These are phyloP conservation scores for Cynodonichthys magdalenae DNA, from an alignment of 2,797 vertebrate species.

Conservation along the genomic window DNA sequence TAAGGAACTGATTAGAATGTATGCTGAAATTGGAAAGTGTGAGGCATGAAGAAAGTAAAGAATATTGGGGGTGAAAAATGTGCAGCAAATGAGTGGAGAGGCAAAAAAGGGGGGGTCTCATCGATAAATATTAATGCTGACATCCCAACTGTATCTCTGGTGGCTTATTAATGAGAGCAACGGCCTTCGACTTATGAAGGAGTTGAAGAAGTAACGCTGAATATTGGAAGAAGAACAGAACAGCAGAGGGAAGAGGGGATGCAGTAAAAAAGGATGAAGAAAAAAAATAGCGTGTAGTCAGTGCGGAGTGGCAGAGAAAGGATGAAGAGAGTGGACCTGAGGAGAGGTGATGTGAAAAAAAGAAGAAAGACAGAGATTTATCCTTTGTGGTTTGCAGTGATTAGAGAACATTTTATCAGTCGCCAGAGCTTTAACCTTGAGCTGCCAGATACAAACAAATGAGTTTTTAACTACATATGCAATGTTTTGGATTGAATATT, in stretches of 20 bases:
- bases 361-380: conserved; percentile 59
- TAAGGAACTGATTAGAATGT: conserved; percentile 82
- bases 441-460: conserved; percentile 76
- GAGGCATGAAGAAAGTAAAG: conserved; percentile 64
- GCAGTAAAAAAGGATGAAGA: conserved; percentile 32
- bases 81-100: conserved; percentile 55
- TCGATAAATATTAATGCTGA: conserved; percentile 81
- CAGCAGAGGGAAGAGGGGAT: conserved; percentile 15
- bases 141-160: conserved; percentile 66
- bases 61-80: conserved; percentile 60
- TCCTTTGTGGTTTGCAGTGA: conserved; percentile 66
- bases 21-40: conserved; percentile 79
- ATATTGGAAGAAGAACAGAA: conserved; percentile 31
- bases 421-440: conserved; percentile 78
- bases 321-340: conserved; percentile 23
- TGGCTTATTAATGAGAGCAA: conserved; percentile 75
- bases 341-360: conserved; percentile 28
- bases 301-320: conserved; percentile 15
- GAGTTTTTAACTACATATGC: conserved; percentile 65
- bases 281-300: conserved; percentile 19
- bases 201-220: conserved; percentile 26
- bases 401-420: conserved; percentile 77
- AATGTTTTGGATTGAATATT: conserved; percentile 47
- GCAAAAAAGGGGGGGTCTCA: conserved; percentile 32
- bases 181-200: conserved; percentile 69